phyloP scores from a whole-genome alignment of 2,797 vertebrate genomes.

The Poeciliopsis turneri region DNA sequence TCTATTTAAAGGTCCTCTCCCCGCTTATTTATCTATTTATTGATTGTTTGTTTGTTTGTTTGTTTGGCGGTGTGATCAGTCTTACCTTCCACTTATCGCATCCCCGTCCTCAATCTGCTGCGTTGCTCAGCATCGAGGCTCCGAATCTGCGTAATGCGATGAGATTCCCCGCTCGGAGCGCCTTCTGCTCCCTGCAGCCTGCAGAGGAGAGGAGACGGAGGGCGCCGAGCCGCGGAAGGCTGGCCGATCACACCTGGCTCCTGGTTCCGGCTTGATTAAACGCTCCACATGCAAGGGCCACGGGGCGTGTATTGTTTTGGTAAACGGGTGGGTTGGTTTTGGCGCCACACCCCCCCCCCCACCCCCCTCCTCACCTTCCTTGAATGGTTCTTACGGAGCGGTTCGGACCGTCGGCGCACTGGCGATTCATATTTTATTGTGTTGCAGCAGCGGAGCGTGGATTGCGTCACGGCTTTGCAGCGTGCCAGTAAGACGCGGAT shows the following conservation, averaged over 20 bases:
- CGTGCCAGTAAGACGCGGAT: slow-evolving; percentile 38
- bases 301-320: slow-evolving; percentile 64
- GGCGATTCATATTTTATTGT: slow-evolving; percentile 53
- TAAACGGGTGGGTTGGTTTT: slow-evolving; percentile 37
- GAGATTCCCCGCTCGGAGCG: slow-evolving; percentile 34
- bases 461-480: slow-evolving; percentile 72
- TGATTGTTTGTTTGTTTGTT: too few species aligned
- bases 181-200: slow-evolving; percentile 35
- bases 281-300: slow-evolving; percentile 39
- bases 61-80: slow-evolving; percentile 17
- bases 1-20: neutral
- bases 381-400: slow-evolving; percentile 22
- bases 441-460: slow-evolving; percentile 61
- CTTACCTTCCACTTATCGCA: slow-evolving; percentile 53
- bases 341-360: slow-evolving; percentile 63
- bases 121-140: slow-evolving; percentile 28
- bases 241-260: neutral
- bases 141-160: slow-evolving; percentile 40
- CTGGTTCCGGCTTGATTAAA: slow-evolving; percentile 5
- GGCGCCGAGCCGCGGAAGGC: neutral
- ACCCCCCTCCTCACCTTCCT: slow-evolving; percentile 31
- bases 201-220: neutral
- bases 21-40: neutral
- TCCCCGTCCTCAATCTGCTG: slow-evolving; percentile 47
- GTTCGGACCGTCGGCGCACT: slow-evolving; percentile 18